Base-by-base conservation (phyloP, 2,888 invertebrate genomes). In the Nephrocerus scutellatus region DNA sequence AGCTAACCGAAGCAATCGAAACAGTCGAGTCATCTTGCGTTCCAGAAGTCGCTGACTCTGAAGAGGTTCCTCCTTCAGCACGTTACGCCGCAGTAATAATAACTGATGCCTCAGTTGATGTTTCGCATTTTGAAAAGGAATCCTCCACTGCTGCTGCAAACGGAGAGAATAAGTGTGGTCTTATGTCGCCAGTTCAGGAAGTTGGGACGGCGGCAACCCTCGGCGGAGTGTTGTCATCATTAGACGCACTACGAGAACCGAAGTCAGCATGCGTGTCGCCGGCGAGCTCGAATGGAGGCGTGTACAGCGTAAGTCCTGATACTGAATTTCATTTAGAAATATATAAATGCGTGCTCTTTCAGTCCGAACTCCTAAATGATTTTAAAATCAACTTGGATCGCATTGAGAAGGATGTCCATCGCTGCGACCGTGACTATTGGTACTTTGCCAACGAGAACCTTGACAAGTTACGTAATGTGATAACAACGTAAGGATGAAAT, bases 401-500 rank as follows among this genome's bases (percentile, higher is more conserved):
- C 26, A 95, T 95, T 50, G 95, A 96, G 61, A 96, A 96, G 64
- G 95, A 95, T 64, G 95, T 96, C 2, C 91, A 91, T 65, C 72
- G 95, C 41, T 96, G 95, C 66, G 95, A 96, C 70, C 74, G 95
- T 33, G 93, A 92, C 66, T 90, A 92, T 62, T 84, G 84, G 68
- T 96, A 92, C 70, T 96, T 95, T 66, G 85, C 82, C 0, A 78
- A 80, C 29, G 82, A 84, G 46, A 95, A 95, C 68, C 72, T 95
- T 51, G 91, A 93, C 56, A 93, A 93, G 64, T 71, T 95, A 20
- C 74, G 92, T 38, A 92, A 93, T 70, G 83, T 96, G 38, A 93
- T 96, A 84, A 92, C 92, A 82, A 91, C 91, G 85, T 91, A 70
- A 77, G 83, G n/a, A n/a, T n/a, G n/a, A n/a, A n/a, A n/a, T n/a